Evolutionary conservation across 2,113 vertebrate species (phyloP), one percentile per base, ranked within the genome.

Genomic region (Mastomys natalensis): DNA sequence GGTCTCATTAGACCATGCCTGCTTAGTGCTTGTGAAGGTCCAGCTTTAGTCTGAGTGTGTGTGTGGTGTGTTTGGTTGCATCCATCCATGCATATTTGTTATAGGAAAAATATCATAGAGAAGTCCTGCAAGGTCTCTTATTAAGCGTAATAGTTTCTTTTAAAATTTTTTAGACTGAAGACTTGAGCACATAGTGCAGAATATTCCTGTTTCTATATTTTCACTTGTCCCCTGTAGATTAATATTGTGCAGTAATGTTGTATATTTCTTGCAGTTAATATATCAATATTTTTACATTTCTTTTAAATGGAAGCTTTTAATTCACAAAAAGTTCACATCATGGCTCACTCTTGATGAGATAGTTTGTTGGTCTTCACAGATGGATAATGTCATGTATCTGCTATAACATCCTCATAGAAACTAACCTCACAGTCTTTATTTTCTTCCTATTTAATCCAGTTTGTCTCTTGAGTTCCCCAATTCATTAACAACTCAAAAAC

Each of bases 181-280:
- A 91, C 62, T 58, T 31, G 43, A 66, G 13, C 26, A n/a, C 3
- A 66, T 43, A 80, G 34, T 37, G 10, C 1, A 40, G 73, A 48
- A 87, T 70, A 12, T 51, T 51, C 37, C 77, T 3, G 2, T 64
- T 64, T 45, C n/a, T 45, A 31, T 13, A 5, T 19, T 15, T 3
- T 43, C 7, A 13, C 0, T 22, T 22, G 5, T 34, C 26, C 11
- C 0, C 24, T 7, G 7, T 70, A 11, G 0, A 68, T 81, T 51
- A 55, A 19, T 51, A 21, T 16, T 40, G 45, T 51, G 19, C 53
- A 2, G 43, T 37, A 40, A 48, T 37, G 48, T 19, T 76, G 2
- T 1, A 0, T 37, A 2, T 37, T 48, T 89, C 22, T 80, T 68
- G 40, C 3, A 76, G 0, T 55, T 21, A 60, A 53, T 13, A 9